Evolutionary conservation across 1,140 invertebrate species (phyloP), one percentile per base, ranked within the genome.

Genomic region (Caenorhabditis tropicalis): DNA sequence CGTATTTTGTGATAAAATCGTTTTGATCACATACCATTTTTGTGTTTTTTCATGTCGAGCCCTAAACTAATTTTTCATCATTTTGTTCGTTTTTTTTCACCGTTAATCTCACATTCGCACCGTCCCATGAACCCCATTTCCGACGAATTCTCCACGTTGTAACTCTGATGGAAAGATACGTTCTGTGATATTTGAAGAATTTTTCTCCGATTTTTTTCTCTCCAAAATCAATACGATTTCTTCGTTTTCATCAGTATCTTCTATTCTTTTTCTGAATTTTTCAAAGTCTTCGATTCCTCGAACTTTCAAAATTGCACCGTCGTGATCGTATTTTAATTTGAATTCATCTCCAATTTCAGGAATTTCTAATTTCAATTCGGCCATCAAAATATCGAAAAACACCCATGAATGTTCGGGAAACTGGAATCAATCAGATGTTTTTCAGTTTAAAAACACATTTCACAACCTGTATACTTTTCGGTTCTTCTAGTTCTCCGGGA

Each of bases 1-100:
- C 3, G 29, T 43, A 43, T 74, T 74, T 9, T 74, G 33, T 74
- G 65, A 74, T 9, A 43, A 10, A 43, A 74, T 39, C 36, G 65
- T 74, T 24, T 74, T 74, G 65, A 74, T 74, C 36, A 74, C 65
- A 74, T 74, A 74, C 33, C 36, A 74, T 74, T 74, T 74, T 15
- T 74, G 9, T 43, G 65, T 46, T 43, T 74, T 43, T 19, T 43
- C 33, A 43, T 74, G 65, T 10, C 12, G 65, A 21, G 65, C 65
- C 65, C 65, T 74, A 27, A 65, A 74, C 29, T 36, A n/a, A n/a
- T 56, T 2, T 27, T 21, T 43, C 39, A 43, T 43, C 10, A 10
- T 56, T 56, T 56, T 27, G 9, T 12, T 7, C 7, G 7, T 15
- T 27, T 24, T 56, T 27, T 27, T 56, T 24, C 19, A 10, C 53